These are phyloP conservation scores for Amphipoea lucens DNA, from an alignment of 2,888 invertebrate genomes.

Conservation along the genomic window DNA sequence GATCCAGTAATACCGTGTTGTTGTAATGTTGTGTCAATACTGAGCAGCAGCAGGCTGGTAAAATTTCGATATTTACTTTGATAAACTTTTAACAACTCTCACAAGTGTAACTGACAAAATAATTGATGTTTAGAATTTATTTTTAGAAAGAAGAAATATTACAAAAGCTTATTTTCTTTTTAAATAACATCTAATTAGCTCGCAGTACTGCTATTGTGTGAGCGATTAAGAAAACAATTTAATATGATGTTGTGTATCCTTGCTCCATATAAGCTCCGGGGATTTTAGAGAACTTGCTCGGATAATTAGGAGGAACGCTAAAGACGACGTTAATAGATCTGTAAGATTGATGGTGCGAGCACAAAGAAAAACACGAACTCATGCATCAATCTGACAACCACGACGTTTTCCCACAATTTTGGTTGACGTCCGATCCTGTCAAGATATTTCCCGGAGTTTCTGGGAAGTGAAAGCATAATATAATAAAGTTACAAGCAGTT, in stretches of 20 bases:
- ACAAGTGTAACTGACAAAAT: conserved; percentile 15
- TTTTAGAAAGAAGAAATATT: not conserved
- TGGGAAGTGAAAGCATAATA: conserved; percentile 36
- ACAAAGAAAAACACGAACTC: conserved; percentile 85
- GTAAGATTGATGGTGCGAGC: conserved; percentile 81
- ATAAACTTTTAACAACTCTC: conserved; percentile 16
- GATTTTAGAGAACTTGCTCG: conserved; percentile 76
- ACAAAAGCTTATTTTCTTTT: not conserved
- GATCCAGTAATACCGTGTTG: no score
- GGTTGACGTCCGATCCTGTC: conserved; percentile 63
- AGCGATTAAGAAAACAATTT: conserved; percentile 65
- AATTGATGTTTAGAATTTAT: conserved; percentile 8
- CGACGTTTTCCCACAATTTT: conserved; percentile 68
- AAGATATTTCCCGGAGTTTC: conserved; percentile 38
- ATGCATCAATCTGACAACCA: conserved; percentile 84
- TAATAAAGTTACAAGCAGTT: conserved; percentile 34
- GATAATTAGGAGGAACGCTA: conserved; percentile 84
- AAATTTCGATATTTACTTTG: conserved; percentile 22
- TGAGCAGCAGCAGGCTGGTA: not conserved
- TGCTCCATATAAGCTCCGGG: conserved; percentile 70
- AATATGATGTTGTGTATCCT: conserved; percentile 71
- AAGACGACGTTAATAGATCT: conserved; percentile 86
- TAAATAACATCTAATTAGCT: conserved; percentile 36
- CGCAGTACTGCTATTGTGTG: conserved; percentile 46
- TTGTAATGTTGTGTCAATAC: not conserved